Evolutionary conservation across 2,888 invertebrate genomes (phyloP), one percentile per base, ranked within the genome.

Genomic region (Tuta absoluta): DNA sequence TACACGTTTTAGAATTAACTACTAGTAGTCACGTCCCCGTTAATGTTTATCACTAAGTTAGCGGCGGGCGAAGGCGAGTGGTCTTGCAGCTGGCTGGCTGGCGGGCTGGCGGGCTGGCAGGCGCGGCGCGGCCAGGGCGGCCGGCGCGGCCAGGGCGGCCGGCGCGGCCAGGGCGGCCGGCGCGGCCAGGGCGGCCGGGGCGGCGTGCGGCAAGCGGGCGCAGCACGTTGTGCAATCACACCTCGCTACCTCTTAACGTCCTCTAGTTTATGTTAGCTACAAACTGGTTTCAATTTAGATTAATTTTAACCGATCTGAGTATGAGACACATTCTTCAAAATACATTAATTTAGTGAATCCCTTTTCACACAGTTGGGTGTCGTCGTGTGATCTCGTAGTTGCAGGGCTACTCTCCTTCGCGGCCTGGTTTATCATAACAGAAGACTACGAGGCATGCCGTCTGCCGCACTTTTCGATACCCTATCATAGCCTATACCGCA

Each of bases 401-500:
- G 66, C 66, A 63, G 58, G 64, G 64, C 64, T 57, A 68, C 82
- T 84, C 80, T 81, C 75, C 76, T 75, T 72, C 66, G 73, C 72
- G 70, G 72, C 76, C 76, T 75, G 74, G 69, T 72, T 71, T 72
- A 80, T 76, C 79, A 81, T 82, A 82, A 56, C 73, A 73, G 38
- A 77, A 80, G 74, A 72, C 78, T 77, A 78, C 82, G 85, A 85
- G 86, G 89, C 88, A 84, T 80, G 89, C 90, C 90, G 89, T 80
- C 81, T 88, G 90, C 87, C 84, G 87, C 88, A 84, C 86, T 71
- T 83, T 84, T 86, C 86, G 71, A 83, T 83, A 87, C 78, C 81
- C 83, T 88, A 89, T 84, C 87, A 87, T 87, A 88, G 85, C 84
- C 86, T 87, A 89, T 85, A 84, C 87, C 84, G 82, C 88, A 85